A percentile compares a stretch with the other conserved stretches of the same genome.
Evolutionary conservation across 2,888 invertebrate species (phyloP).

Genomic region (Plagodis dolabraria): DNA sequence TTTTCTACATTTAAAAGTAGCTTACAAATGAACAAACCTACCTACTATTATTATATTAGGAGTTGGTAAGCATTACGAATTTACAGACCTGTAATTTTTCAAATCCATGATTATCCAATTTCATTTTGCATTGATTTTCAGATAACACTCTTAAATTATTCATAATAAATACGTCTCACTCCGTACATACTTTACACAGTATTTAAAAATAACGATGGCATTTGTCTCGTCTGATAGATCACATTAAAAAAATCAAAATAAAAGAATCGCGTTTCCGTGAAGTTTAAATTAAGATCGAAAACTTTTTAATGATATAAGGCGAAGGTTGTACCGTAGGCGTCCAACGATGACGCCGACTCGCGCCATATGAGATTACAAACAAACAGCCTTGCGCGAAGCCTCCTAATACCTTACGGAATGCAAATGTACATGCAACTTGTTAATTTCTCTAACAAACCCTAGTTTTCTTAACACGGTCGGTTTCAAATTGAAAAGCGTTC

Average conservation of each 20-base stretch:
- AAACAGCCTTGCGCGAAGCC: constrained; percentile 54
- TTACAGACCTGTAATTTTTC: constrained; percentile 74
- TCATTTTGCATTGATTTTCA: constrained; percentile 56
- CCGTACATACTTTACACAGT: background rate
- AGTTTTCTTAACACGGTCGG: constrained; percentile 55
- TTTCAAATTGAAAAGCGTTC: constrained; percentile 52
- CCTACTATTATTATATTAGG: too few species aligned
- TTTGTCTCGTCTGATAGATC: background rate
- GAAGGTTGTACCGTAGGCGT: constrained; percentile 67
- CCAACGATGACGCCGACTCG: constrained; percentile 67
- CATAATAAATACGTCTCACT: constrained; percentile 33
- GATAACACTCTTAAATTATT: constrained; percentile 35
- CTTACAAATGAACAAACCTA: too few species aligned
- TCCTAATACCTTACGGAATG: constrained; percentile 57
- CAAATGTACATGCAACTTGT: constrained; percentile 51
- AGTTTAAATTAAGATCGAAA: constrained; percentile 22
- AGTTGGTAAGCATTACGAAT: too few species aligned
- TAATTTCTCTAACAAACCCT: constrained; percentile 52
- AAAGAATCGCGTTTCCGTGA: constrained; percentile 5
- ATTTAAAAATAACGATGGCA: background rate
- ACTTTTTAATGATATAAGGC: constrained; percentile 38
- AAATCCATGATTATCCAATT: constrained; percentile 80
- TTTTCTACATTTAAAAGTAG: too few species aligned
- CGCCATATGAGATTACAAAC: constrained; percentile 65
- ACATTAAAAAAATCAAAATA: constrained; percentile 6